Percentiles rank a stretch among this genome's conserved stretches.
Evolutionary conservation across 2,888 invertebrate genomes (phyloP).

Genomic region (Nipponacmea schrenckii): DNA sequence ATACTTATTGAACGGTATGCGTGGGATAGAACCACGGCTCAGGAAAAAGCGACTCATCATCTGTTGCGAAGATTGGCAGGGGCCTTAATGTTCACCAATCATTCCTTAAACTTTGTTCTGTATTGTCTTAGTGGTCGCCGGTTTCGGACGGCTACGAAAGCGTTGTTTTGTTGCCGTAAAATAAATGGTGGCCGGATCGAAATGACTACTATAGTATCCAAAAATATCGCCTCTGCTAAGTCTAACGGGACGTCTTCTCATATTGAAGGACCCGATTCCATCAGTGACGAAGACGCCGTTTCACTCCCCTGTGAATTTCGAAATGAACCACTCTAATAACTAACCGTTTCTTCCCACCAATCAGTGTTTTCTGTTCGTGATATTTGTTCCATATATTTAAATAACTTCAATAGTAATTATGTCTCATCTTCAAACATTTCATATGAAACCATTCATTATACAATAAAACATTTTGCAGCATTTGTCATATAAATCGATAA

Average conservation of each 20-base stretch:
- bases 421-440: too few species aligned
- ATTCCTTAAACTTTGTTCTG: slow-evolving; percentile 30
- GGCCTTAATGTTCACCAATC: slow-evolving; percentile 35
- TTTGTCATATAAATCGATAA: too few species aligned
- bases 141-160: slow-evolving; percentile 23
- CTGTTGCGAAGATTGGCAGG: slow-evolving; percentile 25
- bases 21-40: slow-evolving; percentile 16
- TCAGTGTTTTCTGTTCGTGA: too few species aligned
- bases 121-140: slow-evolving; percentile 29
- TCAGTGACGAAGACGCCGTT: background rate
- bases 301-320: background rate
- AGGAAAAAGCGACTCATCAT: slow-evolving; percentile 17
- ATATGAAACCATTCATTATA: too few species aligned
- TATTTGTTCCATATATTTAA: too few species aligned
- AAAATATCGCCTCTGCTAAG: background rate
- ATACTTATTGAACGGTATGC: slow-evolving; percentile 25
- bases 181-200: background rate
- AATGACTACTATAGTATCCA: background rate
- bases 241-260: too few species aligned
- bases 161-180: slow-evolving; percentile 9
- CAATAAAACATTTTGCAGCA: too few species aligned
- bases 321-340: too few species aligned
- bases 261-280: background rate
- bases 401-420: too few species aligned
- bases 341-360: too few species aligned